These are phyloP conservation scores for Cebus imitator DNA, from an alignment of 2,113 vertebrate genomes.

Conservation along the genomic window DNA sequence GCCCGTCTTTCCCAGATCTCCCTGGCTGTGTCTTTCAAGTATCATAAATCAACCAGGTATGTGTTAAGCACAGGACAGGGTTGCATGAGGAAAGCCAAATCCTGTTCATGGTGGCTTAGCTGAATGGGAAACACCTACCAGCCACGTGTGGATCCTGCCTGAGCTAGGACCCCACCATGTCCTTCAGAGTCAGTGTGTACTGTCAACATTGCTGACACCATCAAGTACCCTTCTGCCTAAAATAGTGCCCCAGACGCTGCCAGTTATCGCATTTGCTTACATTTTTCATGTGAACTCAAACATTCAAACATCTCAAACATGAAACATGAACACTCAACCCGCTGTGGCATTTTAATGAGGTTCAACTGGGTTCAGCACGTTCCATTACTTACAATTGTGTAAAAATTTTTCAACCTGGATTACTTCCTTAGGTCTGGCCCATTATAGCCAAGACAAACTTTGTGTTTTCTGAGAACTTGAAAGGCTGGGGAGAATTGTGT, in stretches of 20 bases:
- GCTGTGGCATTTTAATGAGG: slow-evolving; percentile 55
- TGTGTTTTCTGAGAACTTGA: slow-evolving; percentile 29
- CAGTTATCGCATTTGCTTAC: background rate
- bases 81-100: background rate
- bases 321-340: slow-evolving; percentile 48
- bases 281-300: slow-evolving; percentile 55
- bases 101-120: background rate
- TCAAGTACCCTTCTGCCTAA: background rate
- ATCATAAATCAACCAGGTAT: background rate
- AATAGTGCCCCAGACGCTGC: background rate
- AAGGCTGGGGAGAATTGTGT: slow-evolving; percentile 42
- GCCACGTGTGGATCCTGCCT: background rate
- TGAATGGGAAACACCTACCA: background rate
- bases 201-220: background rate
- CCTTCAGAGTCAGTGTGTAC: background rate
- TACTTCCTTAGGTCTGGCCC: slow-evolving; percentile 53
- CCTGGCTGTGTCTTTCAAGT: fast-evolving
- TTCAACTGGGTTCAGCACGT: slow-evolving; percentile 48
- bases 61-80: background rate
- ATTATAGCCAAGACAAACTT: slow-evolving; percentile 57
- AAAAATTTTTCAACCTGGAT: slow-evolving; percentile 43
- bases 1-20: background rate
- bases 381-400: slow-evolving; percentile 22
- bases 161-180: background rate
- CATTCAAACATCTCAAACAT: slow-evolving; percentile 37